A percentile compares a stretch with the other conserved stretches of the same genome.
Evolutionary conservation across 2,888 invertebrate genomes (phyloP).

Genomic region (Adineta ricciae): DNA sequence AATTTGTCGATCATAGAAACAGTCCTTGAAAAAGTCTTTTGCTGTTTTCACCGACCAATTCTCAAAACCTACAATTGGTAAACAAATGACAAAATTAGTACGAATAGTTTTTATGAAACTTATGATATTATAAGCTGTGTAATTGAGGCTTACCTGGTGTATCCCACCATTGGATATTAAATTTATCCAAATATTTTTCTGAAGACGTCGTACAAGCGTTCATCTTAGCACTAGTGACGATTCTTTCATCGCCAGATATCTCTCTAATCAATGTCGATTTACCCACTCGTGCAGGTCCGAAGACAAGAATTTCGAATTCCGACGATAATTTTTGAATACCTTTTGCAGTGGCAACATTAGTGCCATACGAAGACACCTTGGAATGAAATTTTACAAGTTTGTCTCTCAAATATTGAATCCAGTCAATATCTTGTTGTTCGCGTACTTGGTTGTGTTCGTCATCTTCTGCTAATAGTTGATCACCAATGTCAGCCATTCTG

Average conservation of each 20-base stretch:
- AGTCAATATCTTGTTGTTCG: too few relatives aligned
- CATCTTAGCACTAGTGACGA: not conserved
- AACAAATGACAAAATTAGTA: too few relatives aligned
- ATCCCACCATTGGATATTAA: not conserved
- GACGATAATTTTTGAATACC: not conserved
- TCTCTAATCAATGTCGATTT: not conserved
- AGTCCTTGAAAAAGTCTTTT: not conserved
- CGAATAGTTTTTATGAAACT: too few relatives aligned
- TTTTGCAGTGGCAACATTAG: not conserved
- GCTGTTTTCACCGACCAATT: not conserved
- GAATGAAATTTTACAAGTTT: too few relatives aligned
- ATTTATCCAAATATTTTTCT: not conserved
- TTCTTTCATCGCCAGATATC: not conserved
- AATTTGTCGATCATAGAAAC: not conserved
- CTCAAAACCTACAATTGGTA: not conserved
- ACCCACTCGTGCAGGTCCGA: not conserved
- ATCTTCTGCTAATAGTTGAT: too few relatives aligned
- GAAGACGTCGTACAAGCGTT: not conserved
- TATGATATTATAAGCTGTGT: too few relatives aligned
- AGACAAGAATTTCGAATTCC: slow-evolving; percentile 6
- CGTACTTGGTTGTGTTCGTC: too few relatives aligned
- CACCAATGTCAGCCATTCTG: too few relatives aligned
- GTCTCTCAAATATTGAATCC: too few relatives aligned
- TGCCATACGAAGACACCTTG: not conserved
- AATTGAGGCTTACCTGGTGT: not conserved